phyloP scores from a whole-genome alignment of 2,113 vertebrate species.

The Rhadina sibilatrix region DNA sequence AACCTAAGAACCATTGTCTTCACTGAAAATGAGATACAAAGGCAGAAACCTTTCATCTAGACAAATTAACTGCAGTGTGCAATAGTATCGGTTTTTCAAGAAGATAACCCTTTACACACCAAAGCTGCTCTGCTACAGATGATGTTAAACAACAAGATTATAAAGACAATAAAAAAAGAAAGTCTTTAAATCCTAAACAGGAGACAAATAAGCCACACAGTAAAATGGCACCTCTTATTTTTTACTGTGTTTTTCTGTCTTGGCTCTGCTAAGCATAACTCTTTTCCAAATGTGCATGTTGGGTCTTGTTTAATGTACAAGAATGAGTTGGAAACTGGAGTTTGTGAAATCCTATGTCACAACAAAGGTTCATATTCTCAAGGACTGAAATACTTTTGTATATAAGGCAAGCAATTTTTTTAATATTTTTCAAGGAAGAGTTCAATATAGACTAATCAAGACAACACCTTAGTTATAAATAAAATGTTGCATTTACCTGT shows the following conservation, averaged over 20 bases:
- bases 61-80: background rate
- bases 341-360: background rate
- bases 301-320: background rate
- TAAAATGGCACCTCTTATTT: background rate
- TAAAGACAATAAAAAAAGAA: background rate
- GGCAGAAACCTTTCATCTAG: background rate
- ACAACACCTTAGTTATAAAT: background rate
- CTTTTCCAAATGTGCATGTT: background rate
- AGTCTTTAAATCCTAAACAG: background rate
- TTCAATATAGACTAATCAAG: background rate
- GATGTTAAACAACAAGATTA: background rate
- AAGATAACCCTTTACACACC: background rate
- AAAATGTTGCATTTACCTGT: conserved; percentile 76
- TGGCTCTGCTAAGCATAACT: background rate
- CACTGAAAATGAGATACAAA: background rate
- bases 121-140: background rate
- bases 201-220: background rate
- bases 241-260: background rate
- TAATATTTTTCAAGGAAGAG: background rate
- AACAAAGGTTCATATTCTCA: background rate
- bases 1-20: background rate
- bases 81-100: background rate
- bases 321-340: background rate
- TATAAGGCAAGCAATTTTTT: background rate
- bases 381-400: background rate